Evolutionary conservation across 2,888 invertebrate species (phyloP), one percentile per base, ranked within the genome.

Genomic region (Ophraella communa): DNA sequence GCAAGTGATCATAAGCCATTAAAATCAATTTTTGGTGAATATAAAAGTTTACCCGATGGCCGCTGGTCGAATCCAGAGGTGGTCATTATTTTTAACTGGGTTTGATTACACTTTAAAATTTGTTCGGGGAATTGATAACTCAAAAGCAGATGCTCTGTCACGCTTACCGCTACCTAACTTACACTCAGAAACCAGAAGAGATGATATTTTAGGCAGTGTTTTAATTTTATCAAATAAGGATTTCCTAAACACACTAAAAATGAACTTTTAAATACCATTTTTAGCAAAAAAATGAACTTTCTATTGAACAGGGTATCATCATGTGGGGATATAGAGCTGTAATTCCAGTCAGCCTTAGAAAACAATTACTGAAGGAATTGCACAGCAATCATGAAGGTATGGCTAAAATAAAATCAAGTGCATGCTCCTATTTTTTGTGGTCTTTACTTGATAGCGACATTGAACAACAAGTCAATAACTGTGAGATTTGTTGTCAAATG

Each of bases 1-100:
- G 51, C 63, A 4, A 71, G 76, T 0, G 79, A 80, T 63, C 78
- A 79, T 60, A 78, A 78, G 58, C 78, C 77, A 1, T 67, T 79
- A n/a, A 62, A 73, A 54, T 72, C 73, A 0, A 42, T 76, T 1
- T 62, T 62, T 54, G 57, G 62, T 1, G 76, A 73, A 61, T 58
- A 74, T n/a, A 76, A 74, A 68, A 74, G 73, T 5, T 68, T 78
- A 17, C 76, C 77, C 10, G 65, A 76, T 79, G 76, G 76, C 76
- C 21, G 75, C 56, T 8, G 62, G 56, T 2, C n/a, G 57, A 7
- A 14, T 63, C 2, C 78, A 62, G 21, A 52, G 53, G 10, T 65
- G 65, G 62, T 61, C 65, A n/a, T 39, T 64, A 4, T 60, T 74
- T 59, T 23, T 57, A 49, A 2, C 49, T n/a, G 23, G 35, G 14